Conservation (phyloP, 1,140 invertebrate genomes). For the Heliconius eleuchia region DNA sequence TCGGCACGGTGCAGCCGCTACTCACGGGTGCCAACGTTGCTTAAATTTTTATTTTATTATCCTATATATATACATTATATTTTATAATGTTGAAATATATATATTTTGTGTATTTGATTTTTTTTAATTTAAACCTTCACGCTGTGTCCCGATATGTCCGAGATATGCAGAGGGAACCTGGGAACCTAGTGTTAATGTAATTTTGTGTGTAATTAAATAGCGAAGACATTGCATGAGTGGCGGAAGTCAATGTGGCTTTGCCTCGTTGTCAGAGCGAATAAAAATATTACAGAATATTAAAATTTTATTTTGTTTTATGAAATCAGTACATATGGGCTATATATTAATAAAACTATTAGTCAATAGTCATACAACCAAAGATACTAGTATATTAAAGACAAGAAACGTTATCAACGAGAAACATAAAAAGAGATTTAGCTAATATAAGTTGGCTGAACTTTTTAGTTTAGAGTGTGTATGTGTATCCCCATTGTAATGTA, state of each 20-base stretch:
- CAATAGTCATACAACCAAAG: not conserved
- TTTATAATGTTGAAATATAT: too few relatives aligned
- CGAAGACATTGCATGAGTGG: too few relatives aligned
- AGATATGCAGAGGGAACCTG: too few relatives aligned
- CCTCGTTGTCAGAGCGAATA: too few relatives aligned
- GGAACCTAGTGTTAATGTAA: too few relatives aligned
- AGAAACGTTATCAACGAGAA: not conserved
- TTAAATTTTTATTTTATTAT: not conserved
- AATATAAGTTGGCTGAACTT: conserved; percentile 31
- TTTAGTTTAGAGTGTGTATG: conserved; percentile 34
- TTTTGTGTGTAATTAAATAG: too few relatives aligned
- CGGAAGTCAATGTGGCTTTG: too few relatives aligned
- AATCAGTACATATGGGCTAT: not conserved
- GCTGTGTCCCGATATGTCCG: too few relatives aligned
- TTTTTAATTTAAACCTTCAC: too few relatives aligned
- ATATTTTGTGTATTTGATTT: too few relatives aligned
- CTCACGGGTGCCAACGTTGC: conserved; percentile 39
- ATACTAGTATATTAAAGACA: not conserved
- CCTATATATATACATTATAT: too few relatives aligned
- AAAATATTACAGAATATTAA: not conserved
- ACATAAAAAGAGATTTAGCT: conserved; percentile 8
- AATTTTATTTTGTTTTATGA: too few relatives aligned
- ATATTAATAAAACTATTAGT: not conserved
- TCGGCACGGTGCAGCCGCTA: conserved; percentile 40
- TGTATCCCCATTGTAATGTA: conserved; percentile 54